phyloP scores from a whole-genome alignment of 2,797 vertebrate species.

The Poeciliopsis paucimaculata region DNA sequence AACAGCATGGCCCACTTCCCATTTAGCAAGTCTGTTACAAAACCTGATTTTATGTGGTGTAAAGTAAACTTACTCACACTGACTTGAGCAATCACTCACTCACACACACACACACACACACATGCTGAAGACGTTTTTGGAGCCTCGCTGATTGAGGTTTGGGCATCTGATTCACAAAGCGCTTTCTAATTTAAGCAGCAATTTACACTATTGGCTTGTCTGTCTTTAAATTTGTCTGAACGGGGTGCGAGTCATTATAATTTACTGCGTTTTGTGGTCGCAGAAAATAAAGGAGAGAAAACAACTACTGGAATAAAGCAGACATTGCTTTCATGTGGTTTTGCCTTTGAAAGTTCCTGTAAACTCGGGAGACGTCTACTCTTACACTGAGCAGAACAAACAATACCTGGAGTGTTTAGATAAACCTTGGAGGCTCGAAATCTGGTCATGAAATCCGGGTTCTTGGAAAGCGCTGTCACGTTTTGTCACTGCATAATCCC shows the following conservation, averaged over 20 bases:
- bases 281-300: conserved; percentile 47
- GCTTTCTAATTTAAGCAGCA: conserved; percentile 45
- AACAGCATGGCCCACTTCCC: conserved; percentile 62
- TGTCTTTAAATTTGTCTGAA: conserved; percentile 71
- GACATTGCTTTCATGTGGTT: conserved; percentile 65
- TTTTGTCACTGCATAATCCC: not conserved
- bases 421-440: not conserved
- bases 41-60: conserved; percentile 44
- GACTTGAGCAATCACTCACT: conserved; percentile 33
- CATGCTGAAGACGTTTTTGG: not conserved
- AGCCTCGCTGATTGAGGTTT: conserved; percentile 40
- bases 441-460: conserved; percentile 19
- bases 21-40: conserved; percentile 41
- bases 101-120: no score
- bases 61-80: conserved; percentile 30
- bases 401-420: conserved; percentile 39
- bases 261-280: conserved; percentile 53
- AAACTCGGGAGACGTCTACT: conserved; percentile 39
- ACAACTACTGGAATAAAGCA: conserved; percentile 42
- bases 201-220: conserved; percentile 47
- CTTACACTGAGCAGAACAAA: conserved; percentile 21
- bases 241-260: conserved; percentile 63
- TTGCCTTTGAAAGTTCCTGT: conserved; percentile 51
- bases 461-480: not conserved
- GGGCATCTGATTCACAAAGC: conserved; percentile 64